Conservation (phyloP, 2,797 vertebrate species). For the Arrhamphus sclerolepis region DNA sequence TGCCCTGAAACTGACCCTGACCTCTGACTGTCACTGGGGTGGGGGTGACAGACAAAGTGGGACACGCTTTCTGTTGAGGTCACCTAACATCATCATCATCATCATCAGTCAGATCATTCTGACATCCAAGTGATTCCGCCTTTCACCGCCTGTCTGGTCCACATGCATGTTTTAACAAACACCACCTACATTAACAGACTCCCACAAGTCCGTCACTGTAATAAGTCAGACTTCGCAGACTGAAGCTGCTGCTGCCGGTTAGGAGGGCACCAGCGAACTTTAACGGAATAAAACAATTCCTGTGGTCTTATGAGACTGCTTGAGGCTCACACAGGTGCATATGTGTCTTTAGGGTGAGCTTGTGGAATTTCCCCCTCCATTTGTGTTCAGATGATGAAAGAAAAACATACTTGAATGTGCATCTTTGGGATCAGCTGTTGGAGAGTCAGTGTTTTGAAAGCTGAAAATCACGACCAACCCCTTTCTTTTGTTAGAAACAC, state of each 20-base stretch:
- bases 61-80: not conserved
- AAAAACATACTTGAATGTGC: slow-evolving; percentile 1
- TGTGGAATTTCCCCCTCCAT: slow-evolving; percentile 39
- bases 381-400: slow-evolving; percentile 18
- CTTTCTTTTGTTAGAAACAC: not conserved
- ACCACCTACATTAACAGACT: not conserved
- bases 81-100: not conserved
- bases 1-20: slow-evolving; percentile 7
- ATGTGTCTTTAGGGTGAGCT: slow-evolving; percentile 23
- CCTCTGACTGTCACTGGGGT: slow-evolving; percentile 7
- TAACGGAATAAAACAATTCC: slow-evolving; percentile 24
- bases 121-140: slow-evolving; percentile 1
- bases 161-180: slow-evolving; percentile 27
- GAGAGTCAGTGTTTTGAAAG: not conserved
- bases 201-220: not conserved
- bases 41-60: not conserved
- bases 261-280: slow-evolving; percentile 33
- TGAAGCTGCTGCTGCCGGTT: not conserved
- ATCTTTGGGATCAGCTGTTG: not conserved
- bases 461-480: fast-evolving
- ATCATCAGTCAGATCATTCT: not conserved
- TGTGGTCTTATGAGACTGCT: slow-evolving; percentile 16
- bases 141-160: not conserved
- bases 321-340: slow-evolving; percentile 35
- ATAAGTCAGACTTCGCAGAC: slow-evolving; percentile 2